phyloP scores from a whole-genome alignment of 2,113 vertebrate genomes.

The Cygnus atratus region DNA sequence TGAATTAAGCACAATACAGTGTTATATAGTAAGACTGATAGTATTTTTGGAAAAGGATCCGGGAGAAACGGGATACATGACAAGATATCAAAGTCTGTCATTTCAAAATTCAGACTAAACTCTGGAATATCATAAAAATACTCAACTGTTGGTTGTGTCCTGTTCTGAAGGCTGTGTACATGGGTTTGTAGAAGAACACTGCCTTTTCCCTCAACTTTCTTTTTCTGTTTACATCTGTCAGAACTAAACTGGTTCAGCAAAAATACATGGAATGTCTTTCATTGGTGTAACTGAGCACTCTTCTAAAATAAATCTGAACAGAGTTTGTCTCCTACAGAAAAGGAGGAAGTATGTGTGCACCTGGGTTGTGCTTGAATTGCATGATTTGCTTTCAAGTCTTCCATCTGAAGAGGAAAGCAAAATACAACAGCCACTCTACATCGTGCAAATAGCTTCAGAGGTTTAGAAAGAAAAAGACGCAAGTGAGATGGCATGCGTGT shows the following conservation, averaged over 20 bases:
- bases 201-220: neutral
- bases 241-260: neutral
- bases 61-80: slow-evolving; percentile 33
- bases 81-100: neutral
- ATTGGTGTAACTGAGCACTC: neutral
- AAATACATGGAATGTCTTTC: rapidly evolving
- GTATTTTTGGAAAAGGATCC: slow-evolving; percentile 64
- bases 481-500: neutral
- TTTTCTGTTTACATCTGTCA: neutral
- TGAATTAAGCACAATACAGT: slow-evolving; percentile 36
- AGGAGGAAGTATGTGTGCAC: neutral
- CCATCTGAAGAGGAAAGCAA: neutral
- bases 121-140: neutral
- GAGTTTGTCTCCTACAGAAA: neutral
- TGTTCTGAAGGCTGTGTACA: neutral
- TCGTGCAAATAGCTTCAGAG: neutral
- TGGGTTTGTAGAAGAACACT: neutral
- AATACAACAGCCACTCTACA: neutral
- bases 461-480: neutral
- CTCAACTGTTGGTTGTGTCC: neutral
- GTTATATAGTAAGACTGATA: slow-evolving; percentile 3
- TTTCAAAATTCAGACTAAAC: neutral
- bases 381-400: neutral
- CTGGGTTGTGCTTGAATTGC: rapidly evolving
- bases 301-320: neutral